Conservation (phyloP, 2,888 invertebrate species). For the Lasiommata megera region DNA sequence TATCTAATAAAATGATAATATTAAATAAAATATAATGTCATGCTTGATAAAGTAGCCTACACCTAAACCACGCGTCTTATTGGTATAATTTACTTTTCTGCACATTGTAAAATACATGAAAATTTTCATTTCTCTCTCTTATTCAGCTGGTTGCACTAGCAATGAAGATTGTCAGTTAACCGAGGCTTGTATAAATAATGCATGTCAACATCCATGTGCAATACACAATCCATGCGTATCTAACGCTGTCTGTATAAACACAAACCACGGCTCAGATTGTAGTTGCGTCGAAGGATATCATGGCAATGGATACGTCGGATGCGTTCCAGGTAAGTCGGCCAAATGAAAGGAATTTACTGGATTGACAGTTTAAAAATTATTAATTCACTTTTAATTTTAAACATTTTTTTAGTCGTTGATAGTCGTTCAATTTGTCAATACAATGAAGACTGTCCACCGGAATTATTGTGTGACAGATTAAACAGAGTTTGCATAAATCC, state of each 20-base stretch:
- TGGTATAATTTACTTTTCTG: background rate
- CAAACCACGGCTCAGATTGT: constrained; percentile 93
- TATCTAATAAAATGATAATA: background rate
- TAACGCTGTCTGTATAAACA: constrained; percentile 93
- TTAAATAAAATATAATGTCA: too few relatives aligned
- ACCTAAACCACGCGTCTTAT: background rate
- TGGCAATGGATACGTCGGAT: constrained; percentile 92
- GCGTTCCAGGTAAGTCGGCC: constrained; percentile 84
- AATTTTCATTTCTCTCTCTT: constrained; percentile 49
- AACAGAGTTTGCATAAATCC: constrained; percentile 92
- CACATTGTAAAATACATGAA: constrained; percentile 28
- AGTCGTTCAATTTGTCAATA: constrained; percentile 87
- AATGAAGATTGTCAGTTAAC: constrained; percentile 93
- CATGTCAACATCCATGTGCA: constrained; percentile 93
- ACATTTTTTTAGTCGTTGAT: constrained; percentile 50
- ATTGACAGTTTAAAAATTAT: background rate
- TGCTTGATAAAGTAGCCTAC: background rate
- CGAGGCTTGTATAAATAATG: constrained; percentile 92
- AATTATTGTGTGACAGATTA: constrained; percentile 90
- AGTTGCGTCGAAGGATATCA: constrained; percentile 92
- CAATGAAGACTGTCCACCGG: constrained; percentile 95
- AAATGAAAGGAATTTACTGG: background rate
- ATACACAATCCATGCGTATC: constrained; percentile 91
- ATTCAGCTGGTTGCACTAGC: constrained; percentile 90
- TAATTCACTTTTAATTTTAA: background rate